Percentiles rank a stretch among this genome's conserved stretches.
These are phyloP conservation scores for Drosophila meridionalis DNA, from an alignment of 2,888 invertebrate genomes.

Conservation along the genomic window DNA sequence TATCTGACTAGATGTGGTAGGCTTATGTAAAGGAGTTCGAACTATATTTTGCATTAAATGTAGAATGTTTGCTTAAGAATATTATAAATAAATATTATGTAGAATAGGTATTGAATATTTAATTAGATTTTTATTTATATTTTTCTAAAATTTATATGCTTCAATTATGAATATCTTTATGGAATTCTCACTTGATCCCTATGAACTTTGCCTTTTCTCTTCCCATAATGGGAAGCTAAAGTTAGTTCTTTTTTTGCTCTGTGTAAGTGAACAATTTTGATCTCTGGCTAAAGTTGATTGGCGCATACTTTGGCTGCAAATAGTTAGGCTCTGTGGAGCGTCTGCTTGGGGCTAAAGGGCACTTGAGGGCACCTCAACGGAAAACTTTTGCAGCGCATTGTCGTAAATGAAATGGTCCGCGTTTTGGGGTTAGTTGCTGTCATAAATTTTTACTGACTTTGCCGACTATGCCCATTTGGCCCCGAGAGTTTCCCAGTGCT, in stretches of 20 bases:
- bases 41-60: too few relatives aligned
- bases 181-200: not conserved
- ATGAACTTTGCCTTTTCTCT: not conserved
- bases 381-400: slow-evolving; percentile 50
- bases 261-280: not conserved
- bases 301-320: slow-evolving; percentile 1
- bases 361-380: not conserved
- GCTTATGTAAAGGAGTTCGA: not conserved
- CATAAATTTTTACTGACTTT: slow-evolving; percentile 72
- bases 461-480: slow-evolving; percentile 29
- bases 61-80: too few relatives aligned
- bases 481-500: slow-evolving; percentile 1
- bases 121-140: too few relatives aligned
- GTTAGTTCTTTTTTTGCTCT: not conserved
- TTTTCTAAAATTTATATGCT: too few relatives aligned
- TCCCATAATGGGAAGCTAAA: too few relatives aligned
- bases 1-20: not conserved
- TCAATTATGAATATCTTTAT: too few relatives aligned
- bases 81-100: too few relatives aligned
- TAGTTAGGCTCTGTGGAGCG: slow-evolving; percentile 1
- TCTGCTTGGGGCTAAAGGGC: not conserved
- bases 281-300: not conserved
- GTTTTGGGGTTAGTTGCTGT: slow-evolving; percentile 73
- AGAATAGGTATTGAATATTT: too few relatives aligned
- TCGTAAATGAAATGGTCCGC: slow-evolving; percentile 65